These are phyloP conservation scores for Meleagris gallopavo DNA, from an alignment of 2,113 vertebrate species.

Conservation along the genomic window DNA sequence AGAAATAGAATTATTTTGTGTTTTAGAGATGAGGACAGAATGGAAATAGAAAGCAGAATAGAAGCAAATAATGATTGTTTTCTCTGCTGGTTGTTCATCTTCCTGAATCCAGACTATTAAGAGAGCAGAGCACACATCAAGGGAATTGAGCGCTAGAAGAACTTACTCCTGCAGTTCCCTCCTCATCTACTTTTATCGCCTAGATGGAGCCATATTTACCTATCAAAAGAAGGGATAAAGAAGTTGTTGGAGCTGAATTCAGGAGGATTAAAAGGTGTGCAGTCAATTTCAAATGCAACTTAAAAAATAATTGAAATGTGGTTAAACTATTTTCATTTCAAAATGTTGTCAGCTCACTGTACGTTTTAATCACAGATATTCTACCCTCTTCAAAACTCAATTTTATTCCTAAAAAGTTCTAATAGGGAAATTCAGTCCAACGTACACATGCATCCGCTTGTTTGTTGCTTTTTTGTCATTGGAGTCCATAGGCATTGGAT, in stretches of 20 bases:
- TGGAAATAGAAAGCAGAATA: neutral
- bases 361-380: neutral
- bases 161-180: neutral
- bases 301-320: neutral
- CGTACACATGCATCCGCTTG: neutral
- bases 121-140: neutral
- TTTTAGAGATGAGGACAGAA: neutral
- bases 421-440: neutral
- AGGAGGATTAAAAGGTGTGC: neutral
- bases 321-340: neutral
- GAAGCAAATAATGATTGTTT: neutral
- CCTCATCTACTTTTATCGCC: neutral
- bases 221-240: neutral
- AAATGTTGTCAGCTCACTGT: neutral
- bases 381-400: neutral
- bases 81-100: neutral
- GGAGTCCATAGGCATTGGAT: neutral
- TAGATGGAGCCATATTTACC: neutral
- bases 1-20: neutral
- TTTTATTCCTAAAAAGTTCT: neutral
- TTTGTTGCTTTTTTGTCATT: neutral
- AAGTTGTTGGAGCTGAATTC: neutral
- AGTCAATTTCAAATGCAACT: neutral
- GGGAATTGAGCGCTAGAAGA: neutral
- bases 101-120: neutral